These are phyloP conservation scores for Danaus chrysippus DNA, from an alignment of 2,888 invertebrate genomes.

Conservation along the genomic window DNA sequence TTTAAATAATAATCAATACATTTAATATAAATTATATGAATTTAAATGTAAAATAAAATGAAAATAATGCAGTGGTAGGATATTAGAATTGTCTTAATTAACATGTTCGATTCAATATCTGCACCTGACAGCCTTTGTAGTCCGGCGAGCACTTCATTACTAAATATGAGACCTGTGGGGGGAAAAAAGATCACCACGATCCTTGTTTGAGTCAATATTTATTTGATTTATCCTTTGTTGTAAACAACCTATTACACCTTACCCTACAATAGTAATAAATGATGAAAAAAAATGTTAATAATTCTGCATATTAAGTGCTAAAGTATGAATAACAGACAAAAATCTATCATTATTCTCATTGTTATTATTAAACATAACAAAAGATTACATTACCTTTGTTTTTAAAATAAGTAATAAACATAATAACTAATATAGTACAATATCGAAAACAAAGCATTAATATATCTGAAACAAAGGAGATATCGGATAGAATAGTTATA, in stretches of 20 bases:
- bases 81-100: slow-evolving; percentile 58
- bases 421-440: background rate
- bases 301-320: background rate
- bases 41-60: slow-evolving; percentile 12
- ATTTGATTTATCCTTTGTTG: too few species aligned
- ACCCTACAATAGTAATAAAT: too few species aligned
- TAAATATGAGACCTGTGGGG: slow-evolving; percentile 27
- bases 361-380: background rate
- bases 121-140: slow-evolving; percentile 65
- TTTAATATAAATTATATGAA: background rate
- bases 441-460: background rate
- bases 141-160: slow-evolving; percentile 49
- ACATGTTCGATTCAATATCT: slow-evolving; percentile 53
- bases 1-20: background rate
- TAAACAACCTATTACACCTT: too few species aligned
- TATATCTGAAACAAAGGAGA: slow-evolving; percentile 14
- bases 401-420: background rate
- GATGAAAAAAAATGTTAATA: too few species aligned
- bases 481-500: slow-evolving; percentile 25
- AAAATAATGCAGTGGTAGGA: slow-evolving; percentile 11
- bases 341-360: background rate
- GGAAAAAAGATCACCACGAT: slow-evolving; percentile 11
- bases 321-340: background rate
- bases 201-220: too few species aligned
- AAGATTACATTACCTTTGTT: slow-evolving; percentile 2